Evolutionary conservation across 1,140 invertebrate genomes (phyloP), one percentile per base, ranked within the genome.

Genomic region (Drosophila fuyamai): DNA sequence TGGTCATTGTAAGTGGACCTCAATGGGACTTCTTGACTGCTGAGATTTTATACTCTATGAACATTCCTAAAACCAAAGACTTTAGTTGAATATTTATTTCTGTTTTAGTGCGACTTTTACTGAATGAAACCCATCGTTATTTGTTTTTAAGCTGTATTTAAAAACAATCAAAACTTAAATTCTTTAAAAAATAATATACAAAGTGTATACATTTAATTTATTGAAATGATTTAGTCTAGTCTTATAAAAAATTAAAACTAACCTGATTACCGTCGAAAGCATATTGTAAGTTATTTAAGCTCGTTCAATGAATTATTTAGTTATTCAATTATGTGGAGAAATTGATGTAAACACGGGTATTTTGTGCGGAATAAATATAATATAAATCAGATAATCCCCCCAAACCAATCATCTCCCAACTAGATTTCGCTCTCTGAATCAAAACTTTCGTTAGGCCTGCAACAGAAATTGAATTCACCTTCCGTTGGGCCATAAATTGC

Each of bases 401-500:
- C 60, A 68, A 63, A 40, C 48, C 63, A 71, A 71, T 70, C 67
- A 70, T 70, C 65, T 71, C 13, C 36, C 18, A 58, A 71, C 44
- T 72, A 50, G 54, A 58, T 71, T 72, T 35, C 67, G 44, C 14
- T 56, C 29, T 47, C 36, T 16, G 36, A 70, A 36, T 48, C 51
- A 71, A 71, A 58, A 71, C 67, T 58, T 68, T 58, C 68, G 51
- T 71, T 72, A 41, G 65, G 53, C 66, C 66, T 71, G 65, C 44
- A 71, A 60, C 40, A 46, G 47, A 74, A 83, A 85, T 85, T 85
- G 84, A 88, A 82, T 85, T 86, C 81, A 85, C 84, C 82, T 88
- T 85, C 82, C 74, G 76, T 67, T 51, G 48, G 75, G 46, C 70
- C 75, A 85, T 86, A 86, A 85, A 86, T 85, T 81, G 55, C 81